Evolutionary conservation across 2,113 vertebrate genomes (phyloP).

Genomic region (Aramus guarauna): DNA sequence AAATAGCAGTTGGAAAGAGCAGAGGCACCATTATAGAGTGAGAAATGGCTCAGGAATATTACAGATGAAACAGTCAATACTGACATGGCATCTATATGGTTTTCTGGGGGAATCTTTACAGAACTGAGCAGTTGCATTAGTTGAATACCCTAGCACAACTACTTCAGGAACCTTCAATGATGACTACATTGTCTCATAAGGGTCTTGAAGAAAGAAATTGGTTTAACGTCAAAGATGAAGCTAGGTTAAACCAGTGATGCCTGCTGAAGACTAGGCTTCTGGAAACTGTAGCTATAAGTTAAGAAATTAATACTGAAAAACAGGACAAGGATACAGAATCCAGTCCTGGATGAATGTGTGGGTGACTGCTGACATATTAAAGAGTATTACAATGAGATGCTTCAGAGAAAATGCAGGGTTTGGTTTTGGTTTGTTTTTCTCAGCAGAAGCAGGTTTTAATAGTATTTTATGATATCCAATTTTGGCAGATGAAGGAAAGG

Average conservation of each 20-base stretch:
- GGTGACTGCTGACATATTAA: neutral
- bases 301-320: constrained; percentile 12
- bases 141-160: neutral
- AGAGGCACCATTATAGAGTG: neutral
- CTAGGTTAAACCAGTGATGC: neutral
- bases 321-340: neutral
- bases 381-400: neutral
- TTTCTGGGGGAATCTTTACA: neutral
- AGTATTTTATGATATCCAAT: neutral
- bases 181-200: fast-evolving
- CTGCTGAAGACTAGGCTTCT: neutral
- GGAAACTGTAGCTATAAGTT: neutral
- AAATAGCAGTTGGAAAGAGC: neutral
- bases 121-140: neutral
- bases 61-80: neutral
- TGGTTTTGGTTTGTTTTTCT: neutral
- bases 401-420: neutral
- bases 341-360: neutral
- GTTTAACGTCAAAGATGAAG: neutral
- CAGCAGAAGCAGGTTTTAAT: neutral
- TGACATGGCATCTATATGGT: neutral
- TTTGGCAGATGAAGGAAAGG: neutral
- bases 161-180: neutral
- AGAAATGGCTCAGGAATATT: neutral
- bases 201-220: neutral